Evolutionary conservation across 2,888 invertebrate species (phyloP), one percentile per base, ranked within the genome.

Genomic region (Epirrhoe tristata): DNA sequence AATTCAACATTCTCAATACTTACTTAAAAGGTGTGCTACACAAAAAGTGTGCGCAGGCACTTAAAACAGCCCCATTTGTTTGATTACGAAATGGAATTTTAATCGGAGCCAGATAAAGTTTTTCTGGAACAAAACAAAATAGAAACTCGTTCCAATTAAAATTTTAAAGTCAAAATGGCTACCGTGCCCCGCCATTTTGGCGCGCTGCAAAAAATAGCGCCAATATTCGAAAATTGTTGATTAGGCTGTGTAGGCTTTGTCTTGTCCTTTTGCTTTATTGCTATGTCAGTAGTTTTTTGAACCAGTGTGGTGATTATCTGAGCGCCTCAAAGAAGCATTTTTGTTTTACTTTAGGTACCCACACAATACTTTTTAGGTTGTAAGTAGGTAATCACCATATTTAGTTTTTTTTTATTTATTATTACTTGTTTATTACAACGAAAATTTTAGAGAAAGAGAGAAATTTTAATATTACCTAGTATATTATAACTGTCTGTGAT

Each of bases 71-170:
- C 46, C 67, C 75, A 81, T 81, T 81, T 80, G 81, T 81, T 74
- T 75, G 78, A 80, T 78, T 73, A 70, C 72, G 65, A 58, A 71
- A 65, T 67, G 75, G 80, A 72, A 81, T 81, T 76, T 81, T 81
- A 81, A 81, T 81, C 79, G 81, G 66, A 17, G 54, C 50, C 67
- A 77, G 77, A 77, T 70, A 70, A 78, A 76, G 71, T 76, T 78
- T 76, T 77, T 78, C 71, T 73, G 70, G 72, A 83, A 67, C 61
- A 63, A 84, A 84, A 87, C 87, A 83, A 85, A 78, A 80, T 82
- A 86, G 88, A 88, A 77, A 85, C 82, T 86, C 85, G 84, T 84
- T 77, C 91, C 91, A 92, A 93, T 93, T 93, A 92, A 93, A 88
- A 93, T 92, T 90, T 85, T 82, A 74, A 83, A 84, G 84, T 80